Conservation (phyloP, 2,113 vertebrate genomes). For the Cyanoliseus patagonus region DNA sequence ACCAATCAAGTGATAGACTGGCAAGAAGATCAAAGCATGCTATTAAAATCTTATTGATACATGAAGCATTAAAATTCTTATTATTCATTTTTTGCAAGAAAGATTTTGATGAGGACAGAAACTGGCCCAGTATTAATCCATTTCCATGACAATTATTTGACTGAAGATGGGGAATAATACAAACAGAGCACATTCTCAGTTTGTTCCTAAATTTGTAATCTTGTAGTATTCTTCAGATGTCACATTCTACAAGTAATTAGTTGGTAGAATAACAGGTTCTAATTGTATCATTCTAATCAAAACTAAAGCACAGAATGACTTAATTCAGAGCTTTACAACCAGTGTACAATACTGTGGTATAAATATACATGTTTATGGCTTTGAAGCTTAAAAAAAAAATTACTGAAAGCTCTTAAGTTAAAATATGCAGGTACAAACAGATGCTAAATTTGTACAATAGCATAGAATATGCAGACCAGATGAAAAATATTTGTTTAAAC, state of each 20-base stretch:
- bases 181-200: constrained; percentile 51
- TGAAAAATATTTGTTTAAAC: constrained; percentile 72
- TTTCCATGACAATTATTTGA: constrained; percentile 64
- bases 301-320: constrained; percentile 68
- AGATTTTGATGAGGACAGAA: constrained; percentile 57
- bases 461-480: constrained; percentile 59
- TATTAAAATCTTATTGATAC: constrained; percentile 64
- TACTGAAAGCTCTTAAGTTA: constrained; percentile 59
- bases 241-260: constrained; percentile 66
- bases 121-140: constrained; percentile 16
- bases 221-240: constrained; percentile 67
- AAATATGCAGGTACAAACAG: constrained; percentile 70
- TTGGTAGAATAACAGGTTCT: constrained; percentile 70
- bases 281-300: constrained; percentile 74
- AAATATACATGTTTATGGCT: constrained; percentile 68
- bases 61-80: constrained; percentile 40
- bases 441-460: constrained; percentile 70
- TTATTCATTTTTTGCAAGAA: neutral
- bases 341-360: constrained; percentile 46
- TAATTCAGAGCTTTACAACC: constrained; percentile 69
- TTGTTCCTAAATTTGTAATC: constrained; percentile 71
- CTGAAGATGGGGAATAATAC: constrained; percentile 57
- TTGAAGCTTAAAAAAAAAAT: constrained; percentile 45
- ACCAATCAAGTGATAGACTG: constrained; percentile 18
- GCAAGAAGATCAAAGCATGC: constrained; percentile 5